Conservation (phyloP, 2,797 vertebrate species). For the Sciurus carolinensis region DNA sequence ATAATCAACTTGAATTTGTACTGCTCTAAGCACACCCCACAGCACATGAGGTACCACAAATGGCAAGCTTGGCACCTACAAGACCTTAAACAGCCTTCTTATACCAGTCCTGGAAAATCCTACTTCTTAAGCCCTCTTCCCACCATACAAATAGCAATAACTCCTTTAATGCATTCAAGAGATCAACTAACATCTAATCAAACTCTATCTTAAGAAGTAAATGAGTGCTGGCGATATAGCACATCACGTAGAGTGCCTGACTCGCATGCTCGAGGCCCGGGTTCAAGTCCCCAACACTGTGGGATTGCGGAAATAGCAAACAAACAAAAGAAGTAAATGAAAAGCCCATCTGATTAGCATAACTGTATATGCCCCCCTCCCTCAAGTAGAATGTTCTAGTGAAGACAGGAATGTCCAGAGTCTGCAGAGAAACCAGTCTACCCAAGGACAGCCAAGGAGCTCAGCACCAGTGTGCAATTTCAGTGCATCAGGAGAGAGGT, state of each 20-base stretch:
- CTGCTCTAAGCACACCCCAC: not conserved
- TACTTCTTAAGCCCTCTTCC: not conserved
- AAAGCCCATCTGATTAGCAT: slow-evolving; percentile 13
- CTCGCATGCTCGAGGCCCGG: too few species aligned
- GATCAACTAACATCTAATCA: not conserved
- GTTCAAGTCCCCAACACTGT: too few species aligned
- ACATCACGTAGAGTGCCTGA: too few species aligned
- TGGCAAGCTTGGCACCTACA: not conserved
- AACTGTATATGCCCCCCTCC: not conserved
- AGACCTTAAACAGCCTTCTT: not conserved
- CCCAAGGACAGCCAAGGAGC: not conserved
- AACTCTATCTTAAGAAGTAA: not conserved
- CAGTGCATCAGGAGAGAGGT: not conserved
- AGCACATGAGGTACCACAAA: not conserved
- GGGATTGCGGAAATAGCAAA: too few species aligned
- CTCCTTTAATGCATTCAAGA: not conserved
- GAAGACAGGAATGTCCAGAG: not conserved
- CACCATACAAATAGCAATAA: not conserved
- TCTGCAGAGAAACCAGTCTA: not conserved
- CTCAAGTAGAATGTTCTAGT: not conserved
- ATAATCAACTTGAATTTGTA: not conserved
- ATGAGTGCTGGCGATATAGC: not conserved
- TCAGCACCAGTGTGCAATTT: not conserved
- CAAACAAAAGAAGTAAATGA: not conserved
- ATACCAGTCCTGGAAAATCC: not conserved